Conservation (phyloP, 1,140 invertebrate species). For the Tenebrio molitor region DNA sequence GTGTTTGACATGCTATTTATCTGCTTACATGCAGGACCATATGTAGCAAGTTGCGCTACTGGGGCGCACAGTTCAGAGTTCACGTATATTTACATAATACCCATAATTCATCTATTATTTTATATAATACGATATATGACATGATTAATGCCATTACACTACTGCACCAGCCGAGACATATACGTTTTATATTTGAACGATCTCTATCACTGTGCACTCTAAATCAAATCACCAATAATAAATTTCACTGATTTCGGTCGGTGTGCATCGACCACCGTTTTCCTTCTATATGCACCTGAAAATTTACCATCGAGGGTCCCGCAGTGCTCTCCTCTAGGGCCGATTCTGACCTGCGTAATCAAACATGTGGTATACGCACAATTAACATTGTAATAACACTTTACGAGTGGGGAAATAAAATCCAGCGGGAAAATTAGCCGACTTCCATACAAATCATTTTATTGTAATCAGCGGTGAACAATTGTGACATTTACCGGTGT, state of each 20-base stretch:
- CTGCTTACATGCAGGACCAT: constrained; percentile 40
- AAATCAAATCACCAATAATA: constrained; percentile 21
- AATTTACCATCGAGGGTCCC: too few species aligned
- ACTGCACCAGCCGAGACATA: constrained; percentile 34
- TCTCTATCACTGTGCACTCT: constrained; percentile 24
- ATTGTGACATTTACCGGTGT: background rate
- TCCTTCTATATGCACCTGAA: too few species aligned
- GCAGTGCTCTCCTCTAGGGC: too few species aligned
- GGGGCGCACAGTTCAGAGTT: constrained; percentile 41
- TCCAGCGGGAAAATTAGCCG: background rate
- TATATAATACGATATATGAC: constrained; percentile 43
- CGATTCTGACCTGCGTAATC: too few species aligned
- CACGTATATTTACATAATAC: constrained; percentile 46
- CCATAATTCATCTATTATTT: constrained; percentile 46
- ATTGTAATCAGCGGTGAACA: background rate
- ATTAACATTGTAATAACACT: too few species aligned
- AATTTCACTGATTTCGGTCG: constrained; percentile 11
- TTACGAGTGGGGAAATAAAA: too few species aligned
- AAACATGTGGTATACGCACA: too few species aligned
- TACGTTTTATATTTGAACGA: constrained; percentile 20
- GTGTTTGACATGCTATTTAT: constrained; percentile 39
- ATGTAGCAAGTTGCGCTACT: constrained; percentile 42
- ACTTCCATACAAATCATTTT: background rate
- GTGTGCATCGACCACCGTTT: background rate
- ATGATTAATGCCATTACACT: constrained; percentile 45